A percentile compares a stretch with the other conserved stretches of the same genome.
Evolutionary conservation across 1,140 invertebrate genomes (phyloP).

Genomic region (Zaprionus ornatus): DNA sequence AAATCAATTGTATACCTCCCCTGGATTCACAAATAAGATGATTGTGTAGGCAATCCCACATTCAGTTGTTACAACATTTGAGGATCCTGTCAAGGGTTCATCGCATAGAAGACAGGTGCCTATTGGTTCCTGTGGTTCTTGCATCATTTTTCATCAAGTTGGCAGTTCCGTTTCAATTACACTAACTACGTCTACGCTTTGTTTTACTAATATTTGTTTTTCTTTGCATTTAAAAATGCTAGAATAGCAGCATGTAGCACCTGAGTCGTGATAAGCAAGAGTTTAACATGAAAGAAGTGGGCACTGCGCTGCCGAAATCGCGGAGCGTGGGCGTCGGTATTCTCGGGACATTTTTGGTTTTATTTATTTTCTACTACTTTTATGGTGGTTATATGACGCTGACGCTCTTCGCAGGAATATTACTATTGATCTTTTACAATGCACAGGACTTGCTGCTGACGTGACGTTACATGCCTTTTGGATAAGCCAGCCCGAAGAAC

Average conservation of each 20-base stretch:
- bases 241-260: conserved; percentile 52
- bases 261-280: conserved; percentile 24
- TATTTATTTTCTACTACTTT: conserved; percentile 91
- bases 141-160: conserved; percentile 7
- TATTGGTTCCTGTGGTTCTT: too few species aligned
- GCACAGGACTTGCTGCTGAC: conserved; percentile 93
- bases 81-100: too few species aligned
- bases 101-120: too few species aligned
- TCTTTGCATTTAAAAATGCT: conserved; percentile 13
- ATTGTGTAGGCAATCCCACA: too few species aligned
- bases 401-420: conserved; percentile 87
- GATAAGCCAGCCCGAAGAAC: conserved; percentile 90
- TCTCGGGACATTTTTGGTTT: conserved; percentile 59
- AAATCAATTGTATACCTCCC: too few species aligned
- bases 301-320: conserved; percentile 73
- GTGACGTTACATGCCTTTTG: conserved; percentile 94
- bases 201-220: conserved; percentile 9
- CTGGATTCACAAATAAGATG: too few species aligned
- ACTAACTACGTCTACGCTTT: conserved; percentile 23
- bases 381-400: conserved; percentile 91
- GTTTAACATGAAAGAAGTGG: conserved; percentile 72
- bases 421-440: conserved; percentile 91
- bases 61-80: too few species aligned
- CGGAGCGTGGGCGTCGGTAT: conserved; percentile 68
- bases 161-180: conserved; percentile 26